These are phyloP conservation scores for Nomada lathburiana DNA, from an alignment of 2,888 invertebrate species.

Conservation along the genomic window DNA sequence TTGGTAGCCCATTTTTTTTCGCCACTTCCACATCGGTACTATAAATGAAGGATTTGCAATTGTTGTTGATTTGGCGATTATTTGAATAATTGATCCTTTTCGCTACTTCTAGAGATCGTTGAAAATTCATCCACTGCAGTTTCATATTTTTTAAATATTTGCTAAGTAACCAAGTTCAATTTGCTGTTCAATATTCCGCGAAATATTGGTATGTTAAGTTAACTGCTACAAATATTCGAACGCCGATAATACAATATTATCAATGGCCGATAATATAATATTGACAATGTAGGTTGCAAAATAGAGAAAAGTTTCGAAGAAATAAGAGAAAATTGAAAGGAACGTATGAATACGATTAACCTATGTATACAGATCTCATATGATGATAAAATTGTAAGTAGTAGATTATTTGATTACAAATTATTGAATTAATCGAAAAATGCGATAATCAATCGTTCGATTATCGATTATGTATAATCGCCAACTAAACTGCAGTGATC, in stretches of 20 bases:
- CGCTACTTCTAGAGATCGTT: conserved; percentile 6
- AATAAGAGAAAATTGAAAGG: no score
- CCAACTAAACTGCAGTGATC: background rate
- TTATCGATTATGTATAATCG: conserved; percentile 9
- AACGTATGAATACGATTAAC: no score
- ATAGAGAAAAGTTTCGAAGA: no score
- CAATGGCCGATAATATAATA: no score
- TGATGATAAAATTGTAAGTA: background rate
- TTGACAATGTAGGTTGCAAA: no score
- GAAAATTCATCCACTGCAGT: conserved; percentile 37
- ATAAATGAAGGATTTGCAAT: conserved; percentile 65
- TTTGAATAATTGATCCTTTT: background rate
- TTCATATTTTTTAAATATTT: conserved; percentile 6
- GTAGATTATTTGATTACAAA: background rate
- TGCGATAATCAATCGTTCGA: conserved; percentile 7
- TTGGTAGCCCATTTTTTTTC: conserved; percentile 87
- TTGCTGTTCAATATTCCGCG: background rate
- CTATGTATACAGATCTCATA: no score
- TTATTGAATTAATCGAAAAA: background rate
- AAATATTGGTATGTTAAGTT: background rate
- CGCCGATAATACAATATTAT: background rate
- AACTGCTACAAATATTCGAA: background rate
- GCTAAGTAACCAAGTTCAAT: background rate
- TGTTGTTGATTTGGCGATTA: conserved; percentile 22
- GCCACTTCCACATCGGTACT: conserved; percentile 88